Conservation (phyloP, 2,888 invertebrate genomes). For the Alviniconcha strummeri region DNA sequence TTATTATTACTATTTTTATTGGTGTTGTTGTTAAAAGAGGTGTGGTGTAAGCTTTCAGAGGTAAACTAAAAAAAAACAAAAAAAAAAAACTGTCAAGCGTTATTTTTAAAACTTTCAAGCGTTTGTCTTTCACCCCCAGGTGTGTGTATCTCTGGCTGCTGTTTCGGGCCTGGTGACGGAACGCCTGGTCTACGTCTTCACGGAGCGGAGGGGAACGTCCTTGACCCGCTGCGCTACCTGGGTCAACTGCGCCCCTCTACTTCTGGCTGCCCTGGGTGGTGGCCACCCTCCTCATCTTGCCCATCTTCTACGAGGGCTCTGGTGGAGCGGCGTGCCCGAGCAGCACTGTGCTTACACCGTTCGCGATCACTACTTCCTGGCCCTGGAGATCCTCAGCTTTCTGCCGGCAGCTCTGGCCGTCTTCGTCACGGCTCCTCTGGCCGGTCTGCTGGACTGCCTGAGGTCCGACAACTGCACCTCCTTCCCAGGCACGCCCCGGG, state of each 20-base stretch:
- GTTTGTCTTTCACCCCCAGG: conserved; percentile 1
- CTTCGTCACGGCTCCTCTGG: conserved; percentile 40
- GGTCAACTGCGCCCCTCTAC: conserved; percentile 33
- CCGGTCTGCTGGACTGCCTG: conserved; percentile 43
- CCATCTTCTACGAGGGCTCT: conserved; percentile 36
- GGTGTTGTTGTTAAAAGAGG: too few species aligned
- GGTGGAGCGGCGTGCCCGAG: conserved; percentile 30
- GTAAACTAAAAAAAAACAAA: too few species aligned
- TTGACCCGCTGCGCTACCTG: conserved; percentile 31
- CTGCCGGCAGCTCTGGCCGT: conserved; percentile 41
- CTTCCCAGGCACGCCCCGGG: conserved; percentile 40
- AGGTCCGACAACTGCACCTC: conserved; percentile 39
- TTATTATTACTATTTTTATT: not conserved
- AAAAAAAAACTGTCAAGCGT: too few species aligned
- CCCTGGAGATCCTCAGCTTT: conserved; percentile 39
- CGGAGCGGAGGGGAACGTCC: conserved; percentile 35
- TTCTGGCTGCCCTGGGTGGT: conserved; percentile 42
- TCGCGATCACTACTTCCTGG: conserved; percentile 37
- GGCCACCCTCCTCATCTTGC: conserved; percentile 35
- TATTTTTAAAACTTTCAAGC: too few species aligned
- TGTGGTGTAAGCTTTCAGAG: too few species aligned
- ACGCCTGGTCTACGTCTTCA: conserved; percentile 43
- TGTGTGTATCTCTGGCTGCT: conserved; percentile 38
- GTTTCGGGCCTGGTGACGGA: conserved; percentile 41
- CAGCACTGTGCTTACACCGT: conserved; percentile 37